Percentiles rank a stretch among this genome's conserved stretches.
phyloP scores from a whole-genome alignment of 2,113 vertebrate genomes.

The Rhadina sibilatrix region DNA sequence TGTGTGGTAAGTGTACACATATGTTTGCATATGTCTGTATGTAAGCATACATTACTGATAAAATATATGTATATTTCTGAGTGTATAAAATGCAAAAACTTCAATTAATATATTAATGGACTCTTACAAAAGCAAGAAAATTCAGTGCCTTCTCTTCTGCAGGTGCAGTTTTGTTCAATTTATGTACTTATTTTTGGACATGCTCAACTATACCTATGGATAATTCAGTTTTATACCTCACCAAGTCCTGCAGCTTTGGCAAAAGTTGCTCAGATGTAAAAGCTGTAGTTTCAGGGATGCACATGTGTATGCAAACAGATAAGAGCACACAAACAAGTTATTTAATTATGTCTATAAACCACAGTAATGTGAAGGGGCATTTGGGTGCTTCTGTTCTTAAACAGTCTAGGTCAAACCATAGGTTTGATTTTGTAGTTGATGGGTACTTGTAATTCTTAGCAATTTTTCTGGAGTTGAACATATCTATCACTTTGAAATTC shows the following conservation, averaged over 20 bases:
- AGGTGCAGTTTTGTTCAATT: not conserved
- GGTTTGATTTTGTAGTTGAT: not conserved
- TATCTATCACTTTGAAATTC: not conserved
- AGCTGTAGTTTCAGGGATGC: not conserved
- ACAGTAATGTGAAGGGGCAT: not conserved
- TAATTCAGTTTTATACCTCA: constrained; percentile 37
- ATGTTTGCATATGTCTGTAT: not conserved
- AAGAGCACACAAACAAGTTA: not conserved
- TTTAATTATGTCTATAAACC: not conserved
- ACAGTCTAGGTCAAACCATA: not conserved
- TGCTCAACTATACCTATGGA: not conserved
- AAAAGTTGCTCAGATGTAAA: not conserved
- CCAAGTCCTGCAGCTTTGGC: not conserved
- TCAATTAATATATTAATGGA: constrained; percentile 21
- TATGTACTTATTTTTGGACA: not conserved
- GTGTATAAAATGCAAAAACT: not conserved
- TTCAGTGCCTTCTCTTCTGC: not conserved
- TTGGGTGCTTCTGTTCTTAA: not conserved
- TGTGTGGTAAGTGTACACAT: not conserved
- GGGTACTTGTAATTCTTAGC: not conserved
- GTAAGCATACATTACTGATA: not conserved
- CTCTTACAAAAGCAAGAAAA: constrained; percentile 18
- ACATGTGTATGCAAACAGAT: not conserved
- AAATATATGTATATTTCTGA: constrained; percentile 64
- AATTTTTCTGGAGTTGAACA: not conserved